A percentile compares a stretch with the other conserved stretches of the same genome.
These are phyloP conservation scores for Acromyrmex heyeri DNA, from an alignment of 1,140 invertebrate species.

Conservation along the genomic window DNA sequence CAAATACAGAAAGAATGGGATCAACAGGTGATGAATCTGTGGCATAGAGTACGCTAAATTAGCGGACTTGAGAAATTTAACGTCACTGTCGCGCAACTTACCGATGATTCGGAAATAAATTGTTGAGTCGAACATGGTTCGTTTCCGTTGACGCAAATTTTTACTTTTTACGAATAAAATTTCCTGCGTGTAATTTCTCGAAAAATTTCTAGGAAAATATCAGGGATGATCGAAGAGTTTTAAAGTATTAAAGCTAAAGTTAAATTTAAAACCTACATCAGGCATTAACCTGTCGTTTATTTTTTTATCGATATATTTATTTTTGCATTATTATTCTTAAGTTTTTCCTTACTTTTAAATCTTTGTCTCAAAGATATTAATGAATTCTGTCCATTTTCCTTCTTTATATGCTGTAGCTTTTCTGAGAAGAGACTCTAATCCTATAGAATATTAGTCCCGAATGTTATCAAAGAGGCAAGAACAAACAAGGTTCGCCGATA, in stretches of 20 bases:
- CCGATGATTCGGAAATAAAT: not conserved
- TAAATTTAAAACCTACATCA: not conserved
- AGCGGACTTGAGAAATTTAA: conserved; percentile 18
- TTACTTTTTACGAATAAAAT: not conserved
- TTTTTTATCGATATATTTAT: not conserved
- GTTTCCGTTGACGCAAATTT: not conserved
- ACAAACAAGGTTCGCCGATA: conserved; percentile 24
- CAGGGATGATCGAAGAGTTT: not conserved
- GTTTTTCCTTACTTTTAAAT: not conserved
- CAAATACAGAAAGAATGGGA: conserved; percentile 51
- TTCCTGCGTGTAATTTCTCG: not conserved
- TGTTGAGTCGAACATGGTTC: not conserved
- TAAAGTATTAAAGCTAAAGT: not conserved
- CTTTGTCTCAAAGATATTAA: not conserved
- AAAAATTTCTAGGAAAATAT: not conserved
- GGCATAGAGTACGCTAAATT: conserved; percentile 34
- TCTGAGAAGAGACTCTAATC: conserved; percentile 4
- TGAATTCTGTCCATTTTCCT: not conserved
- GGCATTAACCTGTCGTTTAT: not conserved
- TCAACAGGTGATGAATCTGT: conserved; percentile 56
- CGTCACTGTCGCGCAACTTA: not conserved
- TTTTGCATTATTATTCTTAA: not conserved
- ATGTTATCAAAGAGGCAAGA: not conserved
- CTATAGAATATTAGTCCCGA: not conserved
- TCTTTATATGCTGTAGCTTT: not conserved